Conservation (phyloP, 2,888 invertebrate species). For the Ornithoptera alexandrae region DNA sequence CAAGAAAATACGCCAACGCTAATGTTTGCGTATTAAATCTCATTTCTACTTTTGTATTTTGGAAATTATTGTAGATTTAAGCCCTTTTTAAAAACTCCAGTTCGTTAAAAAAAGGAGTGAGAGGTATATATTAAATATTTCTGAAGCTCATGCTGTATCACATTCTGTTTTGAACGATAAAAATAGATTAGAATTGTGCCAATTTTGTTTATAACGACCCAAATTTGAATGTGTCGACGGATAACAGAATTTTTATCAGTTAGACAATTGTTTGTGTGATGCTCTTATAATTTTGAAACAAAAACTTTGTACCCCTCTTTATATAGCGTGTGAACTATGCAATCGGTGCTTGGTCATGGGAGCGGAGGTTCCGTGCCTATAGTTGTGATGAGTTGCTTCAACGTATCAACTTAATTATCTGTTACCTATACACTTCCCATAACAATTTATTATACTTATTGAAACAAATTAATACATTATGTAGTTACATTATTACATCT, state of each 20-base stretch:
- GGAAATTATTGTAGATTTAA: too few relatives aligned
- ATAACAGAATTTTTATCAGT: neutral
- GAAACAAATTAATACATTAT: neutral
- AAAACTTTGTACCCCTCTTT: neutral
- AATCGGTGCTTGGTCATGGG: constrained; percentile 12
- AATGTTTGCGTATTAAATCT: too few relatives aligned
- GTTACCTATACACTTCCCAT: constrained; percentile 17
- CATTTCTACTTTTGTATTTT: too few relatives aligned
- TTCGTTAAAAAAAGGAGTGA: too few relatives aligned
- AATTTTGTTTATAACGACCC: too few relatives aligned
- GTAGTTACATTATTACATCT: neutral
- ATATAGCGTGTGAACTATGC: constrained; percentile 18
- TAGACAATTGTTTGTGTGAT: neutral
- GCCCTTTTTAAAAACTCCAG: too few relatives aligned
- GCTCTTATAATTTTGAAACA: constrained; percentile 2
- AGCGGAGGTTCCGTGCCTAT: constrained; percentile 4
- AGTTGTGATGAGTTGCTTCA: constrained; percentile 4
- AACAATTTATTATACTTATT: constrained; percentile 5
- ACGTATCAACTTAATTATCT: neutral
- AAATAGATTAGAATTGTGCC: too few relatives aligned
- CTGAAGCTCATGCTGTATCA: too few relatives aligned
- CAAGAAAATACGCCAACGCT: too few relatives aligned
- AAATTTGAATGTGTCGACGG: too few relatives aligned
- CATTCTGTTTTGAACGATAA: too few relatives aligned
- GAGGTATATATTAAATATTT: too few relatives aligned